Evolutionary conservation across 2,888 invertebrate species (phyloP).

Genomic region (Scaptodrosophila latifasciaeformis): DNA sequence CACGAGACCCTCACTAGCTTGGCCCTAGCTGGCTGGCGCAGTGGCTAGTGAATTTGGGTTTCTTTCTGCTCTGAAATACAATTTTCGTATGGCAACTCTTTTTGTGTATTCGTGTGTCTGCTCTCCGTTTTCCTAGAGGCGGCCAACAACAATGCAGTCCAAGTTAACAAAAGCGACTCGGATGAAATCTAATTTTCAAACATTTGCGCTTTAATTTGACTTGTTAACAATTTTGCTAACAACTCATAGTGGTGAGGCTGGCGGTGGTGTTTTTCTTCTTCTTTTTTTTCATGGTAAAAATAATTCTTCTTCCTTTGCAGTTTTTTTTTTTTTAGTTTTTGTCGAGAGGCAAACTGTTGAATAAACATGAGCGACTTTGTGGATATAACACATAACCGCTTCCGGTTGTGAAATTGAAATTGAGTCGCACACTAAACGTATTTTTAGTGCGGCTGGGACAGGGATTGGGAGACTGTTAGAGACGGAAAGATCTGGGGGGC

Average conservation of each 20-base stretch:
- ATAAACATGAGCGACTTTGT: slow-evolving; percentile 52
- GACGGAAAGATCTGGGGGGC: too few species aligned
- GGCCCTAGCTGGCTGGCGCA: too few species aligned
- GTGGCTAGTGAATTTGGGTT: too few species aligned
- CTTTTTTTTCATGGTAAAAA: slow-evolving; percentile 12
- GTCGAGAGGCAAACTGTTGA: slow-evolving; percentile 32
- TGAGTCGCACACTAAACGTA: slow-evolving; percentile 39
- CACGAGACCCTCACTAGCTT: too few species aligned
- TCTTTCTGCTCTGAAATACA: too few species aligned
- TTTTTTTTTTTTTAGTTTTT: too few species aligned
- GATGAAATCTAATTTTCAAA: slow-evolving; percentile 65
- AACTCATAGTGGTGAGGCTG: not conserved
- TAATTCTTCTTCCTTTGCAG: too few species aligned
- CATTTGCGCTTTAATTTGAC: slow-evolving; percentile 67
- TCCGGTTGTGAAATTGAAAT: slow-evolving; percentile 41
- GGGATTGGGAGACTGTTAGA: too few species aligned
- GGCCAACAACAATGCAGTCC: too few species aligned
- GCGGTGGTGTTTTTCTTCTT: not conserved
- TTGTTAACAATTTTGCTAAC: slow-evolving; percentile 59
- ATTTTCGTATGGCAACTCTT: too few species aligned
- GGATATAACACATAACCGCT: slow-evolving; percentile 32
- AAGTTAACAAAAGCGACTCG: slow-evolving; percentile 57
- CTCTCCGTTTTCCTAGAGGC: too few species aligned
- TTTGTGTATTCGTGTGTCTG: too few species aligned
- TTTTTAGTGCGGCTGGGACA: slow-evolving; percentile 16